Evolutionary conservation across 2,113 vertebrate genomes (phyloP), one percentile per base, ranked within the genome.

Genomic region (Gracilinanus agilis): DNA sequence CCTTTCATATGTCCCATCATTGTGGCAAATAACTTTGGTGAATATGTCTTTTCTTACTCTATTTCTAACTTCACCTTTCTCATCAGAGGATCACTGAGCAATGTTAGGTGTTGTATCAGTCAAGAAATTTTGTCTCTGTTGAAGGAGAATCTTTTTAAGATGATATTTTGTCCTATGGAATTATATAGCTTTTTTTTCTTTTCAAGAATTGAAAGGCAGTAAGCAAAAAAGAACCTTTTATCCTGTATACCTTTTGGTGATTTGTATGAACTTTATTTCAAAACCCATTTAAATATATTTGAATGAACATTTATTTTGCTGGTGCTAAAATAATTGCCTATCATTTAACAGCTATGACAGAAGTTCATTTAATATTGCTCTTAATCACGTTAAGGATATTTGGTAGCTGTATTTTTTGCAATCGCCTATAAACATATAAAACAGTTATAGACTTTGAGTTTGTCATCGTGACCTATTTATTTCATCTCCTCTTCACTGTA

Each of bases 341-440:
- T 98, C 98, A 98, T 99, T 99, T 99, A 99, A 99, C 98, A 99
- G 98, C 98, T 97, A 98, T 98, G 97, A 98, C 98, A 98, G 98
- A 98, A 98, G 98, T 98, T 96, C 96, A 75, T 97, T 96, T 97
- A 97, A 90, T 56, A 96, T 96, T 92, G 53, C 6, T 96, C 98
- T 95, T 93, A 96, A 92, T 97, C 98, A 91, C 90, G 97, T 96
- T 92, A 94, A 95, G 95, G 95, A 96, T 90, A 91, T 94, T 97
- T 95, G 98, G 91, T 96, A 94, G 94, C 93, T 94, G 92, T 96
- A 95, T 97, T 97, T 91, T 97, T 95, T 90, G 0, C 53, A 91
- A 54, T 92, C 8, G 0, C 91, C 95, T 96, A 95, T 97, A 94
- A 95, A 96, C 93, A 92, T 97, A 55, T 98, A 96, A 97, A 98